phyloP scores from a whole-genome alignment of 2,888 invertebrate genomes.

The Nemotelus pantherinus region DNA sequence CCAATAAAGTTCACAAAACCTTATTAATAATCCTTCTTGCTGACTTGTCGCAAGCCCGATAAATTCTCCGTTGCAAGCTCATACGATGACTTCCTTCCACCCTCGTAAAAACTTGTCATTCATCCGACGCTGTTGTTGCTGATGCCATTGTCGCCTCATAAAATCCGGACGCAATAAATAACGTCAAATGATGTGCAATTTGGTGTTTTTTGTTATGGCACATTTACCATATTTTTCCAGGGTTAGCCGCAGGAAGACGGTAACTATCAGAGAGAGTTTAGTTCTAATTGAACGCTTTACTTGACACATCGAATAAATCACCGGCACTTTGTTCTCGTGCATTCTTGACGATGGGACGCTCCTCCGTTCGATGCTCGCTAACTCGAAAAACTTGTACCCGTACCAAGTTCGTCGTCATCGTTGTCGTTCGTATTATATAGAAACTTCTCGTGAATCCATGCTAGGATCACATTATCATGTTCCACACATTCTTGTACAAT shows the following conservation, averaged over 20 bases:
- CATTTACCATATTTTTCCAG: constrained; percentile 44
- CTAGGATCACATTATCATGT: constrained; percentile 40
- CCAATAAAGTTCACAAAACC: background rate
- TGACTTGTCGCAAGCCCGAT: background rate
- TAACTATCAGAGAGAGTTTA: constrained; percentile 49
- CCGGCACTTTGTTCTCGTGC: constrained; percentile 47
- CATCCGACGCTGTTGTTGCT: constrained; percentile 34
- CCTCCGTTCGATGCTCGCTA: background rate
- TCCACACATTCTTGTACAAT: constrained; percentile 24
- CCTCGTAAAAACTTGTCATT: constrained; percentile 43
- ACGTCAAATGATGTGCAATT: constrained; percentile 45
- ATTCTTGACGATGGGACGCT: constrained; percentile 32
- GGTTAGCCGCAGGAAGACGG: constrained; percentile 39
- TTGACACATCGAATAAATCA: constrained; percentile 65
- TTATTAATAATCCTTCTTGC: background rate
- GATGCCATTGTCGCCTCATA: constrained; percentile 43
- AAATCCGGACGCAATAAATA: constrained; percentile 45
- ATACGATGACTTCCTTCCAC: constrained; percentile 13
- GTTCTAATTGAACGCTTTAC: constrained; percentile 66
- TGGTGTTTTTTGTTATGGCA: constrained; percentile 36
- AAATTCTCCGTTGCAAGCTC: background rate
- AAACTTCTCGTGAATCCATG: constrained; percentile 34
- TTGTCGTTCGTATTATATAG: constrained; percentile 18
- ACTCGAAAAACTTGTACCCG: no score
- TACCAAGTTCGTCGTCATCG: background rate